These are phyloP conservation scores for Osedax frankpressi DNA, from an alignment of 2,888 invertebrate genomes.

Conservation along the genomic window DNA sequence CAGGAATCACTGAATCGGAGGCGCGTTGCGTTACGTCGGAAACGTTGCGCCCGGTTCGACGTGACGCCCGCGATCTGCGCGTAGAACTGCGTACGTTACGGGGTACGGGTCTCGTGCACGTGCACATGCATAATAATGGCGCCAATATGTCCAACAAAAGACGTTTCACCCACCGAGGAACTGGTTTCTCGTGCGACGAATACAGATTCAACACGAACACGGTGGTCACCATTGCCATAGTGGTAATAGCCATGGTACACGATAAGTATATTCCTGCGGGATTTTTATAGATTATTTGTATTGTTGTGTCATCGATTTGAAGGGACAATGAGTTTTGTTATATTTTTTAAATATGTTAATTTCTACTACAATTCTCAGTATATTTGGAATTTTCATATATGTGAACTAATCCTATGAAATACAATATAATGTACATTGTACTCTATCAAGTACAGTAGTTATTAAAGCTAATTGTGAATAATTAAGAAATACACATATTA, in stretches of 20 bases:
- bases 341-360: too few species aligned
- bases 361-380: too few species aligned
- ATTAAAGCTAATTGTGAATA: too few species aligned
- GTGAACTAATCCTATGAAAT: too few species aligned
- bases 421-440: too few species aligned
- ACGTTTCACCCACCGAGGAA: constrained; percentile 28
- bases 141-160: constrained; percentile 27
- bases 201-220: constrained; percentile 29
- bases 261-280: constrained; percentile 29
- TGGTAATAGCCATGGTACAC: constrained; percentile 31
- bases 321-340: not conserved
- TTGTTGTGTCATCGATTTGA: not conserved
- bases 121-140: constrained; percentile 28
- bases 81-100: not conserved
- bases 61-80: not conserved
- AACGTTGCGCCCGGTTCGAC: not conserved
- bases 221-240: constrained; percentile 30
- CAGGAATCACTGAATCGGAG: not conserved
- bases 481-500: too few species aligned
- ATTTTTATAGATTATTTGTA: not conserved
- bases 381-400: too few species aligned
- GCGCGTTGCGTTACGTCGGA: not conserved
- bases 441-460: too few species aligned
- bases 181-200: constrained; percentile 28
- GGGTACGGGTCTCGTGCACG: constrained; percentile 15